These are phyloP conservation scores for Varecia variegata DNA, from an alignment of 2,797 vertebrate genomes.

Conservation along the genomic window DNA sequence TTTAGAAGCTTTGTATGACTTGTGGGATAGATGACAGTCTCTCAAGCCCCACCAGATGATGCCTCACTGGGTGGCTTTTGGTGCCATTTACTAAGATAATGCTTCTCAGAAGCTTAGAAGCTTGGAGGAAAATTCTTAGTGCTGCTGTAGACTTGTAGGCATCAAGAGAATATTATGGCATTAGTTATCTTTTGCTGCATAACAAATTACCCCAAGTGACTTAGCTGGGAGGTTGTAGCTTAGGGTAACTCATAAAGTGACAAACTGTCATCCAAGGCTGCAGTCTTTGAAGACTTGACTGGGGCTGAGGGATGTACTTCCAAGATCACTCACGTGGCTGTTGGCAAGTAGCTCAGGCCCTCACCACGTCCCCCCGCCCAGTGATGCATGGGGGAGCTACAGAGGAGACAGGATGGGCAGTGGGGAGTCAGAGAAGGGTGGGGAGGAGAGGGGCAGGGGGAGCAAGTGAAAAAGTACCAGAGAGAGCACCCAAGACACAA, in stretches of 20 bases:
- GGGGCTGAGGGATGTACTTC: background rate
- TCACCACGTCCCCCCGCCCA: background rate
- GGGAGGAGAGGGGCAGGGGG: background rate
- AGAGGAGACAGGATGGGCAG: too few species aligned
- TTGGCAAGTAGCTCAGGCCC: background rate
- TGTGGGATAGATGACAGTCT: background rate
- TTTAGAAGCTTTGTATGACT: background rate
- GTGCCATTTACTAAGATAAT: background rate
- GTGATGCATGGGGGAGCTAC: background rate
- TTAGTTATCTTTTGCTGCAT: background rate
- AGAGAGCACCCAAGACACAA: background rate
- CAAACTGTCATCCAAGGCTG: background rate
- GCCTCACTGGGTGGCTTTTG: background rate
- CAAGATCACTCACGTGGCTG: background rate
- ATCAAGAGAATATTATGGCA: background rate
- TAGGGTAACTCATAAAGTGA: background rate
- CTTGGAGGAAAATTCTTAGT: background rate
- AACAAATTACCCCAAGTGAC: background rate
- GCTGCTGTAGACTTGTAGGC: background rate
- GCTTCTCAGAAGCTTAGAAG: background rate
- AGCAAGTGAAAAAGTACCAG: background rate
- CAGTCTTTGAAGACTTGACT: background rate
- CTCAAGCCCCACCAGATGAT: background rate
- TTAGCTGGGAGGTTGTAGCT: background rate
- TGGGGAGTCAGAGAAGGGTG: background rate